Base-by-base conservation (phyloP, 2,888 invertebrate genomes). In the Microplitis deprimator region DNA sequence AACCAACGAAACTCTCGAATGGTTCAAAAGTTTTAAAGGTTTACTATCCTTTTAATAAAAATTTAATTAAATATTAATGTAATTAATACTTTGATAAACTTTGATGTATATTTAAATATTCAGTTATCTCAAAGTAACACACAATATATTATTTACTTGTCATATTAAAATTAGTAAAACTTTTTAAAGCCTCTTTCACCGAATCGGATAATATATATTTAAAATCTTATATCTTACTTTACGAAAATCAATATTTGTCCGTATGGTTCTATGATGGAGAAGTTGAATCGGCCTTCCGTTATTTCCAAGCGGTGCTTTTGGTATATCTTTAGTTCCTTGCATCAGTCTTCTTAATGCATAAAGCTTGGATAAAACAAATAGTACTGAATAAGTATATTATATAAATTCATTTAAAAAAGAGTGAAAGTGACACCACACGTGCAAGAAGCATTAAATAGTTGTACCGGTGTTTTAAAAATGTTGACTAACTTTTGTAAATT, bases 241-340 rank as follows among this genome's bases (percentile, higher is more conserved):
- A 90, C 93, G 95, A 91, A 98, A 98, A 92, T 98, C 97, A 90
- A 99, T 98, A 91, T 99, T 99, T 84, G 98, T 98, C 87, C 98
- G 93, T 88, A 98, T 95, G 77, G 98, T 96, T 88, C 98, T 93
- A 89, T 97, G 96, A 90, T 98, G 96, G 75, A 98, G 92, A 41
- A 95, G 94, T 91, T 97, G 97, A 75, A 96, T 93, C n/a, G 98
- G 98, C 82, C 98, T 93, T 81, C 96, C 96, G 91, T 98, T 98
- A 92, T 97, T 97, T 80, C 96, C 97, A 89, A 98, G 92, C 20
- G 97, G 96, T 40, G 97, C 97, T 90, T 97, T 97, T 38, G 97
- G 97, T 72, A 94, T 94, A 87, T 93, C 92, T 89, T 94, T 93
- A 39, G 96, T 95, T 74, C 97, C 97, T 90, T 97, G 97, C 95